Evolutionary conservation across 2,113 vertebrate genomes (phyloP), one percentile per base, ranked within the genome.

Genomic region (Kobus ellipsiprymnus): DNA sequence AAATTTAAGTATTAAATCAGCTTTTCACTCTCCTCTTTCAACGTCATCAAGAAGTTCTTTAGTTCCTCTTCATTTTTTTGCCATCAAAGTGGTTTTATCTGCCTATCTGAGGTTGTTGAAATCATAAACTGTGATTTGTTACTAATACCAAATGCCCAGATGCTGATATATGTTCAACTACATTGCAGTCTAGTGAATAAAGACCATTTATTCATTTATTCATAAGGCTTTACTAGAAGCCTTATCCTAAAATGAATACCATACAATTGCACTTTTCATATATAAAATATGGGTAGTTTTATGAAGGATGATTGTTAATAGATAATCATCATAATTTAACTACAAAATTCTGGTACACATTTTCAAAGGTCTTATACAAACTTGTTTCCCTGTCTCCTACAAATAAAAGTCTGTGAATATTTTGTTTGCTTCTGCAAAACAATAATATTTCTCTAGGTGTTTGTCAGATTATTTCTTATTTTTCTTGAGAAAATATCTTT

Each of bases 401-500:
- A 91, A 93, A 92, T 33, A 86, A 85, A 89, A 44, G 21, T 52
- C 62, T 17, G 36, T 87, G 64, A 52, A 29, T 85, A 87, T 93
- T 83, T 95, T 96, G n/a, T 82, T 77, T 95, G 40, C 3, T 74
- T 81, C 59, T 74, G 62, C 5, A 96, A 60, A 94, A 59, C 7
- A 60, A 0, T 64, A 78, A 0, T 64, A 78, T 60, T 96, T 97
- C 85, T 21, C 50, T 62, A 81, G 10, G 29, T 77, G 11, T 90
- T 86, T 90, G 12, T 78, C n/a, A 95, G 3, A 87, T 81, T 80
- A 71, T 62, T 81, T 95, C 40, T 95, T 81, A 95, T 95, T 98
- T 97, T 93, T 21, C 29, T 97, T 84, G n/a, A 92, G 71, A 94
- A 97, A 60, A 85, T 60, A 59, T 23, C 44, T 87, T 93, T 92